Evolutionary conservation across 2,797 vertebrate species (phyloP).

Genomic region (Leptodactylus fallax): DNA sequence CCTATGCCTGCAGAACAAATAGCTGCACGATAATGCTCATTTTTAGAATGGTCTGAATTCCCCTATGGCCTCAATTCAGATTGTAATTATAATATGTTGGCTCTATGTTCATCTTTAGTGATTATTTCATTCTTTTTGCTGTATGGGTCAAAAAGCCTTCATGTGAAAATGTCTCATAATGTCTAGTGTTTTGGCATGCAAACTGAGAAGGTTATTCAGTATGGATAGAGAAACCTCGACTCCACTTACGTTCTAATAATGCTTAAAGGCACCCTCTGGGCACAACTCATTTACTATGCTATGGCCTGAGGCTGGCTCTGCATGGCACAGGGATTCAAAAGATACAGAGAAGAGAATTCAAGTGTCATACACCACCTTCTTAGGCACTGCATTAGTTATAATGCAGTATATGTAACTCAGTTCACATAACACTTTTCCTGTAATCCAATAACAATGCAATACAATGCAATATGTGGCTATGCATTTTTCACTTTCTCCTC

Average conservation of each 20-base stretch:
- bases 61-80: neutral
- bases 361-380: no score
- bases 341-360: no score
- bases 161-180: neutral
- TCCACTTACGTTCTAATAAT: neutral
- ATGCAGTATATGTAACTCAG: no score
- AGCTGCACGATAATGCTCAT: neutral
- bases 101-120: neutral
- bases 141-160: neutral
- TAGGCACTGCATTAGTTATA: no score
- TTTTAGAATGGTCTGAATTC: neutral
- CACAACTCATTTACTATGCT: no score
- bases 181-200: neutral
- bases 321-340: no score
- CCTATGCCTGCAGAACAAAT: neutral
- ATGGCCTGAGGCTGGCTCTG: no score
- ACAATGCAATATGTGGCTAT: no score
- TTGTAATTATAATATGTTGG: neutral
- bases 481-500: no score
- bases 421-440: no score
- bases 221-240: neutral
- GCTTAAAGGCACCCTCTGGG: neutral
- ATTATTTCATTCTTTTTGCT: neutral
- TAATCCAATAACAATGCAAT: no score
- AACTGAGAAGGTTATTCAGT: neutral